phyloP scores from a whole-genome alignment of 2,113 vertebrate species.

The Lagopus leucura region DNA sequence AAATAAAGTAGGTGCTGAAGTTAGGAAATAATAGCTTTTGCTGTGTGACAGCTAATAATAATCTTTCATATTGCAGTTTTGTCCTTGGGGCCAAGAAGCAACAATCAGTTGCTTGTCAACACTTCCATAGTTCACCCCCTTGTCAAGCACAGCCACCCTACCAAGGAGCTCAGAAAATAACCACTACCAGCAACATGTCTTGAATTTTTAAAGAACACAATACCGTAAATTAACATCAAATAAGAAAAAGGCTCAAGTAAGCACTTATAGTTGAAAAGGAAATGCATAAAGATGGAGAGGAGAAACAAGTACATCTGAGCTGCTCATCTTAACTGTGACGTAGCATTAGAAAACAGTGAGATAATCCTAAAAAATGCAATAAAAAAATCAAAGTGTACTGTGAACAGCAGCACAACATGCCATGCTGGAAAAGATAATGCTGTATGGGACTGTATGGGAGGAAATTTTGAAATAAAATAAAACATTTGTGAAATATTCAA shows the following conservation, averaged over 20 bases:
- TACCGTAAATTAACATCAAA: not conserved
- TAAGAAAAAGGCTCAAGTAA: not conserved
- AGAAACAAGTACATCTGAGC: not conserved
- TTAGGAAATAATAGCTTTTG: constrained; percentile 3
- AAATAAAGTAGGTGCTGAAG: not conserved
- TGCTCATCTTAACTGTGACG: not conserved
- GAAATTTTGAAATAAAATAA: not conserved
- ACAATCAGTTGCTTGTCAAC: constrained; percentile 30
- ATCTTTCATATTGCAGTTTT: not conserved
- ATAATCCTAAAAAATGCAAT: not conserved
- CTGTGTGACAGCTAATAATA: constrained; percentile 27
- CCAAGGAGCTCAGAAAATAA: not conserved
- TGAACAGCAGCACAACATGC: not conserved
- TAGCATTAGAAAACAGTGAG: not conserved
- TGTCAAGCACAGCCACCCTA: not conserved
- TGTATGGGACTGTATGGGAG: not conserved
- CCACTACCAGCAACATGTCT: not conserved
- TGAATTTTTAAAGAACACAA: constrained; percentile 14
- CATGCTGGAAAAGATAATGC: not conserved
- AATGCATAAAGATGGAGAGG: not conserved
- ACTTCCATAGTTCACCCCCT: not conserved
- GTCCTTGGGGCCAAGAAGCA: not conserved
- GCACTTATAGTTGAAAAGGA: not conserved
- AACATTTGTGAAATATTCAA: not conserved
- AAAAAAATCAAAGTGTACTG: not conserved